These are phyloP conservation scores for Pedicia rivosa DNA, from an alignment of 2,888 invertebrate genomes.

Conservation along the genomic window DNA sequence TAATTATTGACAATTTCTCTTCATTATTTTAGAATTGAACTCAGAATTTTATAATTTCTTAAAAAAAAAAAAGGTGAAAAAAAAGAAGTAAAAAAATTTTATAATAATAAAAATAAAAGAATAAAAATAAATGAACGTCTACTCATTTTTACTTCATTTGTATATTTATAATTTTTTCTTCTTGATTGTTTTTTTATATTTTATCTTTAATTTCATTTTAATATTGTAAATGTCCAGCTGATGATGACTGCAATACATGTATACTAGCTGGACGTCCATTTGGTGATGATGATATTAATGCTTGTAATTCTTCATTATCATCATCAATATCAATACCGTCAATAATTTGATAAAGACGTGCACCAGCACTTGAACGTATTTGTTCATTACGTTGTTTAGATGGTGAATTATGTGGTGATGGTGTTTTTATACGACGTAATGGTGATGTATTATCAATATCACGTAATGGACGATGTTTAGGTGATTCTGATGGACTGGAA, in stretches of 20 bases:
- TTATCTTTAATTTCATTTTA: background rate
- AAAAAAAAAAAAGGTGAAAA: no score
- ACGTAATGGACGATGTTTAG: slow-evolving; percentile 12
- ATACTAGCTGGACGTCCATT: slow-evolving; percentile 18
- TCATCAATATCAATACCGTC: slow-evolving; percentile 11
- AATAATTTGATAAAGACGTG: slow-evolving; percentile 14
- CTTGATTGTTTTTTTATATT: no score
- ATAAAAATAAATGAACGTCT: no score
- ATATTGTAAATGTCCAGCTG: background rate
- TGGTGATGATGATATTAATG: slow-evolving; percentile 11
- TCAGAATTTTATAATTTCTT: no score
- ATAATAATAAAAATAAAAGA: no score
- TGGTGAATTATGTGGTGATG: slow-evolving; percentile 9
- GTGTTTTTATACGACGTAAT: slow-evolving; percentile 15
- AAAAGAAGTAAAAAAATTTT: no score
- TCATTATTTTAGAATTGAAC: no score
- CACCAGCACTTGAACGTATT: slow-evolving; percentile 17
- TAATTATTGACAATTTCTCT: no score
- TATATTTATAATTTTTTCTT: background rate
- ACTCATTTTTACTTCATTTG: background rate
- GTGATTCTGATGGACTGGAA: slow-evolving; percentile 18
- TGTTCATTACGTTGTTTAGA: slow-evolving; percentile 4
- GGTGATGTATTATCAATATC: slow-evolving; percentile 11
- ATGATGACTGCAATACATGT: slow-evolving; percentile 14
- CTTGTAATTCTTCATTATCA: slow-evolving; percentile 15